Conservation (phyloP, 1,140 invertebrate genomes). For the Homalodisca vitripennis region DNA sequence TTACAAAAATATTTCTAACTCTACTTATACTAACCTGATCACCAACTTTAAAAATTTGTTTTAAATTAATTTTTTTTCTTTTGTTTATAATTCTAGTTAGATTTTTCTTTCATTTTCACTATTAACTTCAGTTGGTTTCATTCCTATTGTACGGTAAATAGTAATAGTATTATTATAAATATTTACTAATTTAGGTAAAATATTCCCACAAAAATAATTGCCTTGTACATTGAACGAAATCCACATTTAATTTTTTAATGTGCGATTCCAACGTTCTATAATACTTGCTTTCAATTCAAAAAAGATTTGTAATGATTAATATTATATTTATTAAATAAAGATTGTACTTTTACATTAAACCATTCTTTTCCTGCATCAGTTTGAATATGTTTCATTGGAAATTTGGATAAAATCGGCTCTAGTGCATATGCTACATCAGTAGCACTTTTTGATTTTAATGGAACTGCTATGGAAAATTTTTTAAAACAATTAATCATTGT, state of each 20-base stretch:
- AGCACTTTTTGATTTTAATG: constrained; percentile 45
- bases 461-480: neutral
- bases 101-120: constrained; percentile 37
- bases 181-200: constrained; percentile 45
- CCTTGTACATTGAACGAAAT: constrained; percentile 44
- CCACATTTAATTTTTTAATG: constrained; percentile 50
- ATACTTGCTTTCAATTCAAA: constrained; percentile 49
- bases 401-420: constrained; percentile 31
- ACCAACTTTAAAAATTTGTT: constrained; percentile 35
- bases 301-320: constrained; percentile 39
- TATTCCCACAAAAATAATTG: constrained; percentile 42
- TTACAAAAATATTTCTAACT: constrained; percentile 38
- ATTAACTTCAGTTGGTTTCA: constrained; percentile 46
- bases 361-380: constrained; percentile 5
- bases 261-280: constrained; percentile 51
- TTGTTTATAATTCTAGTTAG: constrained; percentile 25
- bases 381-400: constrained; percentile 40
- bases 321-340: constrained; percentile 17
- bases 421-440: constrained; percentile 42
- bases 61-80: constrained; percentile 32
- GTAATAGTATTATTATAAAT: constrained; percentile 50
- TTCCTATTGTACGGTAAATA: constrained; percentile 50
- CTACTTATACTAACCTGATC: constrained; percentile 36
- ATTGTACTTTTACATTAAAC: constrained; percentile 7
- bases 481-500: neutral